Base-by-base conservation (phyloP, 1,140 invertebrate genomes). In the Saxidomus purpurata region DNA sequence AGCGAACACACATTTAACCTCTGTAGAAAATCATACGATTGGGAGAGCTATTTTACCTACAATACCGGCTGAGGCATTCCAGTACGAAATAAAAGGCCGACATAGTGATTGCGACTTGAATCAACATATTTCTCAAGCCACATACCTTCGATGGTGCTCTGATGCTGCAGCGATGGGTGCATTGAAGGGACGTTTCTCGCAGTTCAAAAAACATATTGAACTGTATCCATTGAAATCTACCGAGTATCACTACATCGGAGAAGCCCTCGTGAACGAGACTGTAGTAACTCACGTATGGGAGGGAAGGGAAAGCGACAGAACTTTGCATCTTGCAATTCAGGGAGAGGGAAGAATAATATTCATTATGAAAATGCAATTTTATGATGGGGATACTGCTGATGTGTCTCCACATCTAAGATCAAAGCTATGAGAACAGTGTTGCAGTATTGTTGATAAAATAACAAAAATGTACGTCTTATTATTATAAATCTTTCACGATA, bases 21-120 rank as follows among this genome's bases (percentile, higher is more conserved):
- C 31, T 38, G 55, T 81, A 36, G 34, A 59, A 40, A 81, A 38
- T 81, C 9, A 38, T 31, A 84, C 82, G 19, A 74, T 84, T 52
- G 38, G 49, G 1, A 84, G 67, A 52, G 13, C 47, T 1, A 34
- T 36, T 36, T 13, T 36, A 22, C 63, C 55, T 11, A 43, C n/a
- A 11, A 84, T 84, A 47, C 82, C 82, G 17, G 34, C 13, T 71
- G 31, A 49, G 19, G 22, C 38, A 13, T 84, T 84, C 34, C 67
- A 9, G 28, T 69, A 52, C 67, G 28, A 36, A 36, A 40, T 84
- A 9, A 49, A 52, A 74, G 61, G 40, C 36, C 38, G 25, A 13
- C 55, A 71, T 49, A 71, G 63, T 40, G 82, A 84, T 71, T 31
- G 43, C 49, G 82, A 84, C n/a, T n/a, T 49, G 25, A 84, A 84